phyloP scores from a whole-genome alignment of 2,888 invertebrate genomes.

The Drosophila gaucha region DNA sequence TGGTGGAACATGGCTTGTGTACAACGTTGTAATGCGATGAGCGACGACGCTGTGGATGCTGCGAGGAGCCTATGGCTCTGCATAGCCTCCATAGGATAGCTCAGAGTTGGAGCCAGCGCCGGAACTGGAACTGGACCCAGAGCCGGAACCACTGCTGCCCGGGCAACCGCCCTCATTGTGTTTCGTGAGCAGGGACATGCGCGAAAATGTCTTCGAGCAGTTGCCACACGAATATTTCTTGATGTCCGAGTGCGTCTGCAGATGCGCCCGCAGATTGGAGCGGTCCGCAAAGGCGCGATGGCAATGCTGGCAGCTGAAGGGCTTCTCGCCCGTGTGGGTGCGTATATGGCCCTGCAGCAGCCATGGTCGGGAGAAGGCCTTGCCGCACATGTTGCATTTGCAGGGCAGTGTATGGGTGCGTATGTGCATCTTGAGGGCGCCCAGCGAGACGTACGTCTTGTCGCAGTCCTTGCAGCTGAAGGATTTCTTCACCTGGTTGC shows the following conservation, averaged over 20 bases:
- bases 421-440: slow-evolving; percentile 99
- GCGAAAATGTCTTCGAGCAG: slow-evolving; percentile 98
- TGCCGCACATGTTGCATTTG: slow-evolving; percentile 98
- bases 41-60: slow-evolving; percentile 7
- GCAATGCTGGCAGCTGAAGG: slow-evolving; percentile 98
- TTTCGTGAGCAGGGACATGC: slow-evolving; percentile 97
- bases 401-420: slow-evolving; percentile 98
- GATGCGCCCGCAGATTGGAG: slow-evolving; percentile 97
- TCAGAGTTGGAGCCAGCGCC: slow-evolving; percentile 46
- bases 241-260: slow-evolving; percentile 98
- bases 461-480: slow-evolving; percentile 98
- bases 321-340: slow-evolving; percentile 99
- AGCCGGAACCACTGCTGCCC: slow-evolving; percentile 77
- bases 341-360: slow-evolving; percentile 98
- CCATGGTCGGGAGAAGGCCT: slow-evolving; percentile 99
- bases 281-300: slow-evolving; percentile 98
- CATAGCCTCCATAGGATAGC: slow-evolving; percentile 69
- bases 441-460: slow-evolving; percentile 97
- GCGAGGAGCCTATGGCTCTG: slow-evolving; percentile 66
- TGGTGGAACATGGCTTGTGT: slow-evolving; percentile 83
- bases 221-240: slow-evolving; percentile 98
- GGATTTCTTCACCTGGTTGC: slow-evolving; percentile 94
- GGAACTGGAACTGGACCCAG: slow-evolving; percentile 38
- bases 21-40: slow-evolving; percentile 21
- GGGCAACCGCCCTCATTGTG: slow-evolving; percentile 96